phyloP scores from a whole-genome alignment of 1,140 invertebrate species.

The Drosophila varians region DNA sequence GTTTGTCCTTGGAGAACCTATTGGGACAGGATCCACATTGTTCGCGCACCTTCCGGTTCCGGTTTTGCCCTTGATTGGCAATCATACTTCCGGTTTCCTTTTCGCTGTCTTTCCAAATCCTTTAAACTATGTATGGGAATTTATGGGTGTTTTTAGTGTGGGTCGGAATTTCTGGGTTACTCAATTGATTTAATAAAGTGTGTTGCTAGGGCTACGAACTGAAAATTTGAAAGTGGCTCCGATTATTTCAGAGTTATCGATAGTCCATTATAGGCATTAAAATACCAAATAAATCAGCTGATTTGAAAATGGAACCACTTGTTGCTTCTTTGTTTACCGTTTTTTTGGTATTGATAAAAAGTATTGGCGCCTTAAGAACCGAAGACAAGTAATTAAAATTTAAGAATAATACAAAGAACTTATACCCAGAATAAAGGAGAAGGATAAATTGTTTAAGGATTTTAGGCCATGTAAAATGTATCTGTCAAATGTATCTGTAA shows the following conservation, averaged over 20 bases:
- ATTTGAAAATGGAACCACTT: not conserved
- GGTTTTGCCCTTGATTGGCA: conserved; percentile 14
- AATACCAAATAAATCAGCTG: not conserved
- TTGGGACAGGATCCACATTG: conserved; percentile 77
- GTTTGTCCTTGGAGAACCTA: conserved; percentile 56
- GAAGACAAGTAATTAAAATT: too few species aligned
- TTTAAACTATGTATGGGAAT: conserved; percentile 55
- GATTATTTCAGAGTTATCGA: not conserved
- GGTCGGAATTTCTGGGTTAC: conserved; percentile 25
- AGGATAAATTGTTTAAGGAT: too few species aligned
- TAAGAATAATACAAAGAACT: too few species aligned
- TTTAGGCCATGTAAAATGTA: too few species aligned
- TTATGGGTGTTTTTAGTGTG: conserved; percentile 34
- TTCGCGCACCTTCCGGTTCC: conserved; percentile 37
- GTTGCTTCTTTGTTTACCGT: too few species aligned
- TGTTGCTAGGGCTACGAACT: conserved; percentile 48
- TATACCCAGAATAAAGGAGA: too few species aligned
- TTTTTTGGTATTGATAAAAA: too few species aligned
- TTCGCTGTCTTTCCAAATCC: conserved; percentile 16
- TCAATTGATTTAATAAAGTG: conserved; percentile 58
- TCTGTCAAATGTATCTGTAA: too few species aligned
- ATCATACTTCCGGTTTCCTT: conserved; percentile 26
- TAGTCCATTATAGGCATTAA: not conserved
- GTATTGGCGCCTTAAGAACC: too few species aligned
- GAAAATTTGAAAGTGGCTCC: not conserved